Conservation (phyloP, 2,113 vertebrate genomes). For the Centrocercus urophasianus region DNA sequence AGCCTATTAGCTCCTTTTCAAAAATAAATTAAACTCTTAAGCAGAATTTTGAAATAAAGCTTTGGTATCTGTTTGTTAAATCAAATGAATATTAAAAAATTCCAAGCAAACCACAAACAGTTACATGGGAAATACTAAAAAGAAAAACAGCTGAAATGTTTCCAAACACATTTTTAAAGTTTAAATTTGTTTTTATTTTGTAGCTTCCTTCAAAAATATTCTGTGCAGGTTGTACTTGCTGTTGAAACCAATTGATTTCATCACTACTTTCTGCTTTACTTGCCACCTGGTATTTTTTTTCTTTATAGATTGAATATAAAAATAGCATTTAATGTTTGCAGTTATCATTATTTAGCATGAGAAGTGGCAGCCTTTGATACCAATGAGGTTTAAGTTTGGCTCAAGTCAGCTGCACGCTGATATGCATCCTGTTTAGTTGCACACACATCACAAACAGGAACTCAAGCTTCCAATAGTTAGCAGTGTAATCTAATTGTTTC, state of each 20-base stretch:
- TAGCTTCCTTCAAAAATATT: not conserved
- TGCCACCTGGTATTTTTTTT: not conserved
- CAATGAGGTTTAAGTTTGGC: not conserved
- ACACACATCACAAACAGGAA: fast-evolving
- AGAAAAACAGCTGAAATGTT: constrained; percentile 12
- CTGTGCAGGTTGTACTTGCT: not conserved
- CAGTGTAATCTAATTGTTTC: fast-evolving
- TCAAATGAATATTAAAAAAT: constrained; percentile 66
- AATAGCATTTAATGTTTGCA: not conserved
- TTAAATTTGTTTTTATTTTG: constrained; percentile 23
- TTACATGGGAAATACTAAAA: constrained; percentile 16
- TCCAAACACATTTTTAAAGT: constrained; percentile 34
- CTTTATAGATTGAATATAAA: not conserved
- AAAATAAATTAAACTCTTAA: constrained; percentile 50
- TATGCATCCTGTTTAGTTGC: not conserved
- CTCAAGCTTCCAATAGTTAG: not conserved
- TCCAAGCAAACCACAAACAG: constrained; percentile 51
- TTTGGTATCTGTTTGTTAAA: constrained; percentile 38
- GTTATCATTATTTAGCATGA: not conserved
- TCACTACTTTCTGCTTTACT: not conserved
- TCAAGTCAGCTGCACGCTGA: fast-evolving
- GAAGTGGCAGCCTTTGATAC: not conserved
- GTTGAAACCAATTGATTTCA: not conserved
- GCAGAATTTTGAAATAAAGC: constrained; percentile 28
- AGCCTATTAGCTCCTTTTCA: constrained; percentile 39